Percentiles rank a stretch among this genome's conserved stretches.
phyloP scores from a whole-genome alignment of 2,888 invertebrate genomes.

The Pyrochroa serraticornis region DNA sequence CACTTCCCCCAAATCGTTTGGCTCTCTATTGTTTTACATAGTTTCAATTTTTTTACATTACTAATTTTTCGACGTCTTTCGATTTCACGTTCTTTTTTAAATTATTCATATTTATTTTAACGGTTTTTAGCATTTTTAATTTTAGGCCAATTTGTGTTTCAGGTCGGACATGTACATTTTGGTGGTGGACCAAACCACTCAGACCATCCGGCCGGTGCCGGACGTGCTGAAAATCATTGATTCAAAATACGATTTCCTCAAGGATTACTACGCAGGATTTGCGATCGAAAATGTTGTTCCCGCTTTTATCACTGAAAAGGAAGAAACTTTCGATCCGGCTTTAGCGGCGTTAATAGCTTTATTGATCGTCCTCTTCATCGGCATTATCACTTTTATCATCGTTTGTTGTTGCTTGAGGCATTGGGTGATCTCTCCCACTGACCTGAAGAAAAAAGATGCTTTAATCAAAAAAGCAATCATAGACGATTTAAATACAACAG shows the following conservation, averaged over 20 bases:
- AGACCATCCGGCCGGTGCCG: constrained; percentile 78
- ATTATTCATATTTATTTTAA: too few species aligned
- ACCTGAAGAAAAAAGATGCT: constrained; percentile 82
- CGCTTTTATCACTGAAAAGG: constrained; percentile 68
- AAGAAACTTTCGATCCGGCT: constrained; percentile 84
- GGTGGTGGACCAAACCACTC: constrained; percentile 76
- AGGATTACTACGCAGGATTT: constrained; percentile 76
- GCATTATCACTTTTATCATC: constrained; percentile 83
- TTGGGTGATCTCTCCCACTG: constrained; percentile 84
- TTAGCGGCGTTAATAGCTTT: constrained; percentile 85
- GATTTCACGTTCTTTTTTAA: constrained; percentile 10
- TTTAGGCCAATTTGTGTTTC: constrained; percentile 29
- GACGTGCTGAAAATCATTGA: constrained; percentile 82
- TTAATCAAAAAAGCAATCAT: constrained; percentile 82
- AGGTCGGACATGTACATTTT: constrained; percentile 89
- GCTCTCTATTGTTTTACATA: too few species aligned
- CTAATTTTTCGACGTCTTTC: too few species aligned
- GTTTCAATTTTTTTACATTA: too few species aligned
- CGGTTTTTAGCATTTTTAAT: too few species aligned
- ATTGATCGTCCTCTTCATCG: constrained; percentile 83
- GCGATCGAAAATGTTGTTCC: constrained; percentile 78
- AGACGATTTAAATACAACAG: constrained; percentile 86
- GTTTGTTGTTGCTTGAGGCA: constrained; percentile 88
- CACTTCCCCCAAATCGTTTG: too few species aligned
- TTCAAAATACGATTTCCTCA: constrained; percentile 83